Percentiles rank a stretch among this genome's conserved stretches.
phyloP scores from a whole-genome alignment of 2,888 invertebrate species.

The Caenorhabditis uteleia region DNA sequence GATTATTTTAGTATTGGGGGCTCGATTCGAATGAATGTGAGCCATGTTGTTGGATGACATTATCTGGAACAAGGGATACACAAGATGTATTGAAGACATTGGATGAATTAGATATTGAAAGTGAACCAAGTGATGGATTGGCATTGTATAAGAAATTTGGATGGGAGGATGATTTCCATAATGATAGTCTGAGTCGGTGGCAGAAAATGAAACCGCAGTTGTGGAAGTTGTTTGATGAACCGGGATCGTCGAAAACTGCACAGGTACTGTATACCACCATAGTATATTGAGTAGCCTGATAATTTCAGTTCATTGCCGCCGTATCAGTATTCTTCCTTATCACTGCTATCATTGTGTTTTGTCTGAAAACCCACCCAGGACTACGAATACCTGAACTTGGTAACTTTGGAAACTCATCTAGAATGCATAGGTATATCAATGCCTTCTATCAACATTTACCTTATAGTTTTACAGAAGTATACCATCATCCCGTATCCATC shows the following conservation, averaged over 20 bases:
- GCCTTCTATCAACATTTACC: too few relatives aligned
- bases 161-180: constrained; percentile 92
- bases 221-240: constrained; percentile 98
- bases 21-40: constrained; percentile 90
- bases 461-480: constrained; percentile 5
- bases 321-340: constrained; percentile 95
- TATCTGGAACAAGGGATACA: constrained; percentile 73
- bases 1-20: constrained; percentile 78
- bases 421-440: too few relatives aligned
- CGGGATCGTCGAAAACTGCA: constrained; percentile 93
- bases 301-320: constrained; percentile 91
- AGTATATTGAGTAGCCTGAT: background rate
- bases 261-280: constrained; percentile 84
- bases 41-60: constrained; percentile 96
- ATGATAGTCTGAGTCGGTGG: constrained; percentile 80
- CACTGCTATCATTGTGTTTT: constrained; percentile 92
- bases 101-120: constrained; percentile 66
- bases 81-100: constrained; percentile 76
- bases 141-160: constrained; percentile 83
- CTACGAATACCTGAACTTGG: constrained; percentile 76
- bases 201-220: constrained; percentile 95
- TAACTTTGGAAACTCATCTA: constrained; percentile 27
- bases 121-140: constrained; percentile 59
- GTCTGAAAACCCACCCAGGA: constrained; percentile 94
- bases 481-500: constrained; percentile 19